These are phyloP conservation scores for Orthonevra nobilis DNA, from an alignment of 2,888 invertebrate genomes.

Conservation along the genomic window DNA sequence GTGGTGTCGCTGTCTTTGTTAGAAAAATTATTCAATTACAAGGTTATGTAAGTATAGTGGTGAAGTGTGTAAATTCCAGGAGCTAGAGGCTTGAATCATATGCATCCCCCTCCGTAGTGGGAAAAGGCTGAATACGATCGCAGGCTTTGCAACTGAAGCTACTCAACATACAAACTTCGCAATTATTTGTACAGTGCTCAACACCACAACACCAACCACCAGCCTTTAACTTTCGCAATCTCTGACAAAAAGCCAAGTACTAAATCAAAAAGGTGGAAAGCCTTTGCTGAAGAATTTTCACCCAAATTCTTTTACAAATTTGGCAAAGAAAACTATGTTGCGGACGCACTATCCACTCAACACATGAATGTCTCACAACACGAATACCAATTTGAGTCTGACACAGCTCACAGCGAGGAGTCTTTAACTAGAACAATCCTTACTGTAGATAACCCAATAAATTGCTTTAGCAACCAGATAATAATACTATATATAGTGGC, in stretches of 20 bases:
- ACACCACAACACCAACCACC: background rate
- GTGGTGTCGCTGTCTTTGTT: too few species aligned
- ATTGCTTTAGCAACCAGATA: constrained; percentile 27
- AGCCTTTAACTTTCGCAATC: too few species aligned
- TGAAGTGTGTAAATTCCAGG: too few species aligned
- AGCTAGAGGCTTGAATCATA: too few species aligned
- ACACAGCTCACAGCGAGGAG: constrained; percentile 19
- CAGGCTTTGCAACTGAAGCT: too few species aligned
- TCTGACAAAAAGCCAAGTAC: background rate
- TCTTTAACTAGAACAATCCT: constrained; percentile 6
- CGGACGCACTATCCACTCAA: constrained; percentile 24
- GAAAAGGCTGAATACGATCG: too few species aligned
- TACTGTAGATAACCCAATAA: constrained; percentile 1
- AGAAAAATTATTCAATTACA: too few species aligned
- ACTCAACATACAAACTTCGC: background rate
- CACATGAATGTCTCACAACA: background rate
- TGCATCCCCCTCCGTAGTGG: too few species aligned
- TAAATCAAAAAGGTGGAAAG: background rate
- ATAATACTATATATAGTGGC: too few species aligned
- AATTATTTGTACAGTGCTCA: background rate
- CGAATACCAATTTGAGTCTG: constrained; percentile 6
- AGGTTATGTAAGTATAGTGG: too few species aligned
- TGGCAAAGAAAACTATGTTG: constrained; percentile 71
- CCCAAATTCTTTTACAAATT: background rate
- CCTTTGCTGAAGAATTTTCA: background rate